Base-by-base conservation (phyloP, 2,888 invertebrate species). In the Spilarctia lutea region DNA sequence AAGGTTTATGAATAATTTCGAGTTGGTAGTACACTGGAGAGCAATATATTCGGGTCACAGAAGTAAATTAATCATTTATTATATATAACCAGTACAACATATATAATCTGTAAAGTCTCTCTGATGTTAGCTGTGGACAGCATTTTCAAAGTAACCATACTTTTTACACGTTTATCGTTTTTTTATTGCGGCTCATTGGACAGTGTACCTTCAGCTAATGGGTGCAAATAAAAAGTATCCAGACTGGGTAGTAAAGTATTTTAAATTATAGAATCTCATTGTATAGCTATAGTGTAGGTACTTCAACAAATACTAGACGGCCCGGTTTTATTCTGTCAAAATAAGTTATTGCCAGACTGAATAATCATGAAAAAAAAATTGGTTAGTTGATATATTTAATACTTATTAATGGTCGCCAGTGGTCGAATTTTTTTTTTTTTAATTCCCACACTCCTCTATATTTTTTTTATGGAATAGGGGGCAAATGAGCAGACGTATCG, bases 111-210 rank as follows among this genome's bases (percentile, higher is more conserved):
- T 35, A 60, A 20, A 69, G n/a, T 35, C 65, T 68, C 39, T 74
- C 71, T 30, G 20, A 74, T 72, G 78, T 79, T 78, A 83, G 71
- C 39, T 66, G 27, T 75, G 74, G 65, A 65, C 75, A 86, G 85
- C 84, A 85, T 84, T 85, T 84, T 86, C 87, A 88, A 84, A 84
- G 85, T 83, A 73, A 71, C 71, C 48, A 56, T 65, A 75, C 75
- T 80, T 82, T 84, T 81, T 81, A 81, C 73, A 79, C 79, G 80
- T 56, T 72, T 74, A 77, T 76, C 85, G 65, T 69, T 69, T 73
- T 83, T 83, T 85, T 72, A 75, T 73, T 71, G 81, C 85, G 81
- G 79, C 33, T 81, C 83, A 84, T 69, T 83, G 84, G 79, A 80
- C 81, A 83, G 77, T 81, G 74, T 79, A 73, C 81, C 83, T 83